A percentile compares a stretch with the other conserved stretches of the same genome.
Conservation (phyloP, 1,140 invertebrate species). For the Teleopsis dalmanni region DNA sequence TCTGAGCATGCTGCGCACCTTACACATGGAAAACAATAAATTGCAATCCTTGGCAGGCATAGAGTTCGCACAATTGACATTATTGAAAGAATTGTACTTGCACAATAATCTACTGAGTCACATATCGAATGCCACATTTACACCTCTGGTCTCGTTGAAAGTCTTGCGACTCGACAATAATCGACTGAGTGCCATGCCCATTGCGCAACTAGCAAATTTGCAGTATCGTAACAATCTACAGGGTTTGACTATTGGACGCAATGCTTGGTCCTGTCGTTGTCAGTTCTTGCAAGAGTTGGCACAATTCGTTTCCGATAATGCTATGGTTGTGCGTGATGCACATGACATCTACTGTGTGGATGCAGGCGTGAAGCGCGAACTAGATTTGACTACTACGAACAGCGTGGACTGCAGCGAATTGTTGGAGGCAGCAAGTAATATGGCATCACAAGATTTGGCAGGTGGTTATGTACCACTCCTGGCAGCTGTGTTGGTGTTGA, state of each 20-base stretch:
- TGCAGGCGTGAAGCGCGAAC: constrained; percentile 63
- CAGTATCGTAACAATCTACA: constrained; percentile 49
- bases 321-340: constrained; percentile 68
- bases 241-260: constrained; percentile 69
- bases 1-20: constrained; percentile 62
- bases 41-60: constrained; percentile 66
- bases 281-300: constrained; percentile 78
- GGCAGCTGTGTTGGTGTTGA: constrained; percentile 64
- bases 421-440: constrained; percentile 61
- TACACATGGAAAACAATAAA: constrained; percentile 80
- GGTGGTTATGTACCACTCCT: constrained; percentile 73
- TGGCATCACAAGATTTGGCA: constrained; percentile 59
- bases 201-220: constrained; percentile 24
- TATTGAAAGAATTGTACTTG: constrained; percentile 75
- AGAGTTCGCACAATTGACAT: constrained; percentile 73
- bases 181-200: constrained; percentile 55
- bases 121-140: constrained; percentile 73
- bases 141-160: constrained; percentile 65
- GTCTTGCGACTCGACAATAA: constrained; percentile 79
- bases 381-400: constrained; percentile 62
- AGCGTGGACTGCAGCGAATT: constrained; percentile 44
- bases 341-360: constrained; percentile 73
- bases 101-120: constrained; percentile 73
- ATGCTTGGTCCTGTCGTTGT: constrained; percentile 85
- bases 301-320: constrained; percentile 73